Evolutionary conservation across 2,888 invertebrate species (phyloP).

Genomic region (Callyntrura guangdongensis): DNA sequence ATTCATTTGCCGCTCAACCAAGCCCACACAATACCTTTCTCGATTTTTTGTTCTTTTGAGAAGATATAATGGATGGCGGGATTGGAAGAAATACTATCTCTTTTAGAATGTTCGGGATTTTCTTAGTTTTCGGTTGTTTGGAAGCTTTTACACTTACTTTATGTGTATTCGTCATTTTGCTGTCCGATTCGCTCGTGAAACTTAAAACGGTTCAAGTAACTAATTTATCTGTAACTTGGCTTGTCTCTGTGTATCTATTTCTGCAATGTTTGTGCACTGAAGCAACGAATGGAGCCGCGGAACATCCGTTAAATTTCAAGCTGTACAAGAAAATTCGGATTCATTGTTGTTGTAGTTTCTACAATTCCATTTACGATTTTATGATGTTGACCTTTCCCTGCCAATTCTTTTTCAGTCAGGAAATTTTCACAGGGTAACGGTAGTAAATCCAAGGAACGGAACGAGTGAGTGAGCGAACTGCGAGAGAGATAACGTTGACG

Average conservation of each 20-base stretch:
- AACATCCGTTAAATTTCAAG: constrained; percentile 52
- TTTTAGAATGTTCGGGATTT: constrained; percentile 31
- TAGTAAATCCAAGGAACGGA: too few relatives aligned
- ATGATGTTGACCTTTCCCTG: constrained; percentile 49
- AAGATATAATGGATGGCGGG: constrained; percentile 49
- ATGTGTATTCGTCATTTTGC: constrained; percentile 10
- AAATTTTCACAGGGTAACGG: too few relatives aligned
- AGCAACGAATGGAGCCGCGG: neutral
- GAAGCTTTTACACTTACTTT: too few relatives aligned
- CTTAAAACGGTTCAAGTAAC: constrained; percentile 56
- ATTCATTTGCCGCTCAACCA: neutral
- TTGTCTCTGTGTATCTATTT: neutral
- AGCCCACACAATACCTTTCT: constrained; percentile 4
- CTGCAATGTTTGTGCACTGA: constrained; percentile 7
- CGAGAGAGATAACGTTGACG: too few relatives aligned
- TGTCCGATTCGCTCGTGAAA: constrained; percentile 18
- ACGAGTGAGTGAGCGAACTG: too few relatives aligned
- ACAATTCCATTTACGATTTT: constrained; percentile 48
- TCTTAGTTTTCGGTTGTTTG: neutral
- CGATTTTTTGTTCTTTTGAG: neutral
- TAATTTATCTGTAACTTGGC: constrained; percentile 56
- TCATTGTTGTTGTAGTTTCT: neutral
- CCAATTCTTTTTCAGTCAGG: too few relatives aligned
- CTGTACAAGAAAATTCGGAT: neutral
- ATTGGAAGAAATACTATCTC: constrained; percentile 50